phyloP scores from a whole-genome alignment of 2,797 vertebrate genomes.

The Todus mexicanus region DNA sequence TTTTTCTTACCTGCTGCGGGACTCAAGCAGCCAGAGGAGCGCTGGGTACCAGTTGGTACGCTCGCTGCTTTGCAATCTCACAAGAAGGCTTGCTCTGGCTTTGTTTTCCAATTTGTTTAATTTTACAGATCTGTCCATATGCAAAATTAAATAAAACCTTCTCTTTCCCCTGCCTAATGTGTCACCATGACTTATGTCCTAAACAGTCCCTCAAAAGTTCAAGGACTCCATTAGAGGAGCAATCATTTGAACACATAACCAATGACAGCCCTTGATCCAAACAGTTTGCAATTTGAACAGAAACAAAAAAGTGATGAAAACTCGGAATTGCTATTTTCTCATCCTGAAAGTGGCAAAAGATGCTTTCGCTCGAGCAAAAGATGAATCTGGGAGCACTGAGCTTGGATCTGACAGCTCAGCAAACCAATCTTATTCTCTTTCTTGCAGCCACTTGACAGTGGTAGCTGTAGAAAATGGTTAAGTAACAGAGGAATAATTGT shows the following conservation, averaged over 20 bases:
- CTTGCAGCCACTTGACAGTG: not conserved
- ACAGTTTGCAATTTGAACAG: not conserved
- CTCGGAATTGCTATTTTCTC: not conserved
- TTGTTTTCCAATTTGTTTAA: not conserved
- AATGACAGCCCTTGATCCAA: not conserved
- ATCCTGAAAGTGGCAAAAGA: not conserved
- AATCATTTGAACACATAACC: not conserved
- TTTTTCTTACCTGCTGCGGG: not conserved
- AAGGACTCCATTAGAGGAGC: not conserved
- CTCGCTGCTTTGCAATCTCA: not conserved
- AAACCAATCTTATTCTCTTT: not conserved
- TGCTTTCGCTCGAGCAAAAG: not conserved
- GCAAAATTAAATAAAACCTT: not conserved
- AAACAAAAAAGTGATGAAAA: not conserved
- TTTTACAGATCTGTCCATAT: not conserved
- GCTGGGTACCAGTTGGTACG: not conserved
- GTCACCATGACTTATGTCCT: not conserved
- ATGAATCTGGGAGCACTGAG: not conserved
- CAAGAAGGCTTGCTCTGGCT: not conserved
- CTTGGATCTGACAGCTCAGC: not conserved
- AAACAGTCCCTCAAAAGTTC: not conserved
- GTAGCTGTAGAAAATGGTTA: not conserved
- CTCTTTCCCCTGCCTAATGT: not conserved
- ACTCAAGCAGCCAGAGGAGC: not conserved
- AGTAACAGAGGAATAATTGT: not conserved